Base-by-base conservation (phyloP, 1,140 invertebrate genomes). In the Heliothis subflexa region DNA sequence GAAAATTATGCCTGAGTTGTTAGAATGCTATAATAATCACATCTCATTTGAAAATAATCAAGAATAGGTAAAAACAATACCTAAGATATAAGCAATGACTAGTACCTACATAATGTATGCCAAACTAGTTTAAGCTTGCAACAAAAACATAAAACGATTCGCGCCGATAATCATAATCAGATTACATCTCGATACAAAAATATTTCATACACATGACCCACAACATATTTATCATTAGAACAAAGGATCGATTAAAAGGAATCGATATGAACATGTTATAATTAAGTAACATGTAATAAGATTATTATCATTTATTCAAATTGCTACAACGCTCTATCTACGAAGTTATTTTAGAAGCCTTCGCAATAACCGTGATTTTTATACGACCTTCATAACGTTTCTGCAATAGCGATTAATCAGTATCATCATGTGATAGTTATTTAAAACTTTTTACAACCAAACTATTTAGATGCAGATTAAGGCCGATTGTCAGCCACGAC, bases 211-310 rank as follows among this genome's bases (percentile, higher is more conserved):
- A 66, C 10, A 73, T 76, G 57, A 62, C 54, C 61, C 21, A n/a
- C 28, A 71, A 55, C 50, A 57, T 66, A 76, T 62, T 79, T 79
- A 82, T 82, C 81, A 57, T n/a, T 25, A 47, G 57, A 82, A 82
- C 81, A 82, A 82, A 72, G 73, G 73, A n/a, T 61, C 71, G 79
- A 79, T 79, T 82, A 79, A 40, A 40, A 40, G 33, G 33, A 40
- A 78, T 82, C 81, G 25, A 33, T 50, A 47, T 74, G 18, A 68
- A 57, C 49, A 61, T 73, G 40, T 68, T 66, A 79, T 66, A 81
- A 50, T 74, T 79, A 61, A 64, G 59, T 75, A 75, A 59, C 14
- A 57, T 57, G 18, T 72, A 61, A 57, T 81, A 40, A 40, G 33
- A 40, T 40, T 40, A 52, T 52, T n/a, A 77, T 77, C n/a, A 76